These are phyloP conservation scores for Apis mellifera DNA, from an alignment of 1,140 invertebrate species.

Conservation along the genomic window DNA sequence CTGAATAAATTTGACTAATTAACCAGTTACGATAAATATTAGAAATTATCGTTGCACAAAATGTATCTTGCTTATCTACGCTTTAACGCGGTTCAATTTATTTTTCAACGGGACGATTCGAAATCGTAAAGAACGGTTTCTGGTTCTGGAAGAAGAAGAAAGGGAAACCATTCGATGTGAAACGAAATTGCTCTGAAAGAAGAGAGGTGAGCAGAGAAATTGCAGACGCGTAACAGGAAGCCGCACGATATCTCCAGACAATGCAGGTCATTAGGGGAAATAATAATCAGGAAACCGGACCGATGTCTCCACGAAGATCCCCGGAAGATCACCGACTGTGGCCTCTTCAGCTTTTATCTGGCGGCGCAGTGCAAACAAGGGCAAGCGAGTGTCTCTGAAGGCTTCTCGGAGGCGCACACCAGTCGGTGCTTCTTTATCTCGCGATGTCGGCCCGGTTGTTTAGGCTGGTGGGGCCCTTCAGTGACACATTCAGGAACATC, in stretches of 20 bases:
- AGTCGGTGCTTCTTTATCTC: conserved; percentile 60
- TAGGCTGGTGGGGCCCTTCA: conserved; percentile 60
- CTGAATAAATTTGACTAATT: no score
- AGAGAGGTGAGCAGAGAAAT: not conserved
- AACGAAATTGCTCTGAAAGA: not conserved
- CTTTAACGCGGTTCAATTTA: not conserved
- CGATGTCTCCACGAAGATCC: conserved; percentile 10
- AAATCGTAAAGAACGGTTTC: no score
- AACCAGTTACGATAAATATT: no score
- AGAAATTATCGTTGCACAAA: no score
- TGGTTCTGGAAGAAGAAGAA: no score
- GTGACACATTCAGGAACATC: conserved; percentile 58
- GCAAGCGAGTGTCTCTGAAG: conserved; percentile 37
- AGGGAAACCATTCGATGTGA: not conserved
- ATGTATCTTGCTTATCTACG: no score
- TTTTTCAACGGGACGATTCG: not conserved
- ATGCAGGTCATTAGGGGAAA: conserved; percentile 26
- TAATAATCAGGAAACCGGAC: conserved; percentile 32
- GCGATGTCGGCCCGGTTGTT: conserved; percentile 57
- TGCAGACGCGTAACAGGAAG: conserved; percentile 31
- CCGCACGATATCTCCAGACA: conserved; percentile 43
- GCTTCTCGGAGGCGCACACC: conserved; percentile 50
- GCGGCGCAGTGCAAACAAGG: conserved; percentile 41
- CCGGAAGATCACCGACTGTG: conserved; percentile 49
- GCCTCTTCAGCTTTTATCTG: conserved; percentile 59